Evolutionary conservation across 2,888 invertebrate genomes (phyloP), one percentile per base, ranked within the genome.

Genomic region (Drosophila tripunctata): DNA sequence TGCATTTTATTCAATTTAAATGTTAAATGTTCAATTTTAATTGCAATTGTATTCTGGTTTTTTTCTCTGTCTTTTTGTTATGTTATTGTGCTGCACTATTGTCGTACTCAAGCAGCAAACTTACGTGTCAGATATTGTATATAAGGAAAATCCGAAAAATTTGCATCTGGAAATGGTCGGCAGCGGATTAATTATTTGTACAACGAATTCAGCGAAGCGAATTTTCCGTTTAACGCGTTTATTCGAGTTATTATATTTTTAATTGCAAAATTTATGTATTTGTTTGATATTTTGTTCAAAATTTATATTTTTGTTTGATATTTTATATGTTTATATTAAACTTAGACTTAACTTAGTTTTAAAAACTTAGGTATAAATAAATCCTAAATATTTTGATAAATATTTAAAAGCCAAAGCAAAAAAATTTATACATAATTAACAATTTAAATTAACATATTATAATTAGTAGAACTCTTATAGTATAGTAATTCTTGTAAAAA

Each of bases 101-200:
- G 4, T 30, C 30, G 4, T 27, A 8, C 40, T 64, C 55, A 48
- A 58, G 40, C 41, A 50, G 38, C 50, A 48, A 75, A 93, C 93
- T 93, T 93, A 93, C 93, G 93, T 93, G 93, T 93, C 91, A 93
- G 92, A 92, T 93, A 93, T 89, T 93, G 93, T 91, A 93, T 93
- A 91, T 93, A 93, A 78, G 93, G 92, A 92, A 93, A 93, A 92
- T 93, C 93, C 90, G 93, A 93, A 92, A 93, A 93, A 92, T 93
- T 93, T 90, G 93, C 92, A 91, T 92, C 93, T 93, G 93, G 84
- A 91, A 91, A 71, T 67, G 65, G 65, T 60, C 66, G 61, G 50
- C 73, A 63, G 57, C 67, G 77, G 65, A 52, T 86, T 84, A 86
- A 60, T 83, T 12, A 58, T 48, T 52, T 44, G 44, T 15, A 31